Evolutionary conservation across 2,797 vertebrate genomes (phyloP).

Genomic region (Salarias fasciatus): DNA sequence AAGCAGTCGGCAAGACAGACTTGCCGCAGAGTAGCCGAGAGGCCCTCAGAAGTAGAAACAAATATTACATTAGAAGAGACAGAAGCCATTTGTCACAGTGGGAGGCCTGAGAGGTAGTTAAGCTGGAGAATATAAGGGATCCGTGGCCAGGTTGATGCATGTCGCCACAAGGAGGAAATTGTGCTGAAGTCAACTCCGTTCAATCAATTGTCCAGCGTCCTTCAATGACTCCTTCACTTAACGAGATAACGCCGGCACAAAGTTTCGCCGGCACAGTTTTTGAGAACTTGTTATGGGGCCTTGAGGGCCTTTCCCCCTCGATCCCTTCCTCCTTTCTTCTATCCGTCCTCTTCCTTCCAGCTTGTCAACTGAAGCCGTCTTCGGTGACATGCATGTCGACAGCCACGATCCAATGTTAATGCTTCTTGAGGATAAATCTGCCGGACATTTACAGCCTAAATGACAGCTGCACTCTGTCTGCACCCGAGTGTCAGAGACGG

Average conservation of each 20-base stretch:
- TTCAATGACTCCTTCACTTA: constrained; percentile 68
- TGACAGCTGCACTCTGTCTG: constrained; percentile 69
- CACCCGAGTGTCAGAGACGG: constrained; percentile 37
- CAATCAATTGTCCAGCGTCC: constrained; percentile 81
- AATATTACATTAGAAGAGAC: constrained; percentile 88
- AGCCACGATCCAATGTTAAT: constrained; percentile 60
- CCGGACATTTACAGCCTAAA: constrained; percentile 56
- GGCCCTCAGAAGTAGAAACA: constrained; percentile 79
- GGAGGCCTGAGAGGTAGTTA: constrained; percentile 84
- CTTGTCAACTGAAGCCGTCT: constrained; percentile 45
- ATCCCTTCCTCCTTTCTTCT: constrained; percentile 19
- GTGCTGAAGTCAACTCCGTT: constrained; percentile 88
- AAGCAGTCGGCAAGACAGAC: constrained; percentile 72
- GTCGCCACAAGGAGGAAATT: constrained; percentile 83
- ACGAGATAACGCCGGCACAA: constrained; percentile 55
- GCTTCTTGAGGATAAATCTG: constrained; percentile 54
- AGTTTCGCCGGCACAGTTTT: constrained; percentile 51
- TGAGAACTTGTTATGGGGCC: constrained; percentile 55
- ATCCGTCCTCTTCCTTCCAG: constrained; percentile 8
- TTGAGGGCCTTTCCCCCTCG: constrained; percentile 29
- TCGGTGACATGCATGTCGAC: constrained; percentile 51
- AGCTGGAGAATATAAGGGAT: constrained; percentile 72
- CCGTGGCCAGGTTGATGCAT: constrained; percentile 72
- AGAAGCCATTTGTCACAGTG: constrained; percentile 87
- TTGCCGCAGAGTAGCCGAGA: constrained; percentile 61